Percentiles rank a stretch among this genome's conserved stretches.
These are phyloP conservation scores for Neogobius melanostomus DNA, from an alignment of 2,113 vertebrate species.

Conservation along the genomic window DNA sequence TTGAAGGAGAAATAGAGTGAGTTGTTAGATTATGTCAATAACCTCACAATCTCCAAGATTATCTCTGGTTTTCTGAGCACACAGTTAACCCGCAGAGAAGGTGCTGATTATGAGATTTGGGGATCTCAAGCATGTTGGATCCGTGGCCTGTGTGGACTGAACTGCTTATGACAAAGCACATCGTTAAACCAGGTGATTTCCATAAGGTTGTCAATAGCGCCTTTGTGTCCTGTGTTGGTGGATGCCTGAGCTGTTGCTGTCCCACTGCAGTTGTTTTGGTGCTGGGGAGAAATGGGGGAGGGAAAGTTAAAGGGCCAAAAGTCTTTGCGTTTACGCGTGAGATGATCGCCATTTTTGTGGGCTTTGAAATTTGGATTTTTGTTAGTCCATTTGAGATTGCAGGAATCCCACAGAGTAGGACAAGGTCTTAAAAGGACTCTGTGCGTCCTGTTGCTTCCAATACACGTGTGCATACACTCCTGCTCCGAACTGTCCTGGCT, in stretches of 20 bases:
- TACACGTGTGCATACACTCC: slow-evolving; percentile 5
- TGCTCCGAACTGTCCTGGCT: background rate
- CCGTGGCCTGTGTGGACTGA: slow-evolving; percentile 22
- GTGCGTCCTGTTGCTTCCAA: slow-evolving; percentile 35
- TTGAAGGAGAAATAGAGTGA: background rate
- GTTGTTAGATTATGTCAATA: slow-evolving; percentile 8
- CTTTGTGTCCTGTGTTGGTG: slow-evolving; percentile 45
- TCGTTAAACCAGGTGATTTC: slow-evolving; percentile 58
- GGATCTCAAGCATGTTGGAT: slow-evolving; percentile 50
- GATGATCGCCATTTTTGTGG: slow-evolving; percentile 59
- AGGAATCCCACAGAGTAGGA: slow-evolving; percentile 23
- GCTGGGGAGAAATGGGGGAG: background rate
- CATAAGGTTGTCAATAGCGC: slow-evolving; percentile 58
- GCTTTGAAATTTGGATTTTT: slow-evolving; percentile 42
- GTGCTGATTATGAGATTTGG: slow-evolving; percentile 62
- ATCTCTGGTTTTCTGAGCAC: slow-evolving; percentile 29
- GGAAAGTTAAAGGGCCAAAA: slow-evolving; percentile 51
- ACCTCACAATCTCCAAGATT: slow-evolving; percentile 34
- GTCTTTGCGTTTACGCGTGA: slow-evolving; percentile 61
- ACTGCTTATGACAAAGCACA: slow-evolving; percentile 55
- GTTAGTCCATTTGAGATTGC: slow-evolving; percentile 46
- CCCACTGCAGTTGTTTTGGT: slow-evolving; percentile 32
- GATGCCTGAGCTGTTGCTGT: slow-evolving; percentile 30
- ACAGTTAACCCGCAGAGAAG: slow-evolving; percentile 20
- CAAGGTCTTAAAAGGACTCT: slow-evolving; percentile 32